Base-by-base conservation (phyloP, 2,113 vertebrate genomes). In the Rutilus rutilus region DNA sequence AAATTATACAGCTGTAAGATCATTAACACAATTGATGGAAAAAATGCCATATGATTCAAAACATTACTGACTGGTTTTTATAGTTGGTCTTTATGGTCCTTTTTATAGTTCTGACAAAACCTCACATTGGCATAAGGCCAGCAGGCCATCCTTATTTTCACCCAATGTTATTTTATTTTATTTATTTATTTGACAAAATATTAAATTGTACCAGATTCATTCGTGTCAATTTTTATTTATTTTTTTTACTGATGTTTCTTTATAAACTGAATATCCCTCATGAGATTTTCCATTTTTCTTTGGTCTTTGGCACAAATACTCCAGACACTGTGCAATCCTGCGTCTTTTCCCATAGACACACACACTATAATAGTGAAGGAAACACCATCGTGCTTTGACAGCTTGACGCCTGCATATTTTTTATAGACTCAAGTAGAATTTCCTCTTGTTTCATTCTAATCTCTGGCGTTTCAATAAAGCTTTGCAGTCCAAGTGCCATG, bases 391-490 rank as follows among this genome's bases (percentile, higher is more conserved):
- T 52, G 65, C 39, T 87, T 42, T 84, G 77, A 75, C 25, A 62
- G 71, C 67, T 25, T 76, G 60, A 64, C 60, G 54, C 23, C 87
- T 78, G 85, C 25, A 67, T 62, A 15, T 67, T 52, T 21, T 87
- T 83, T 76, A 33, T 60, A 59, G 69, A 50, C 81, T 86, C 93
- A 91, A 86, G 91, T 86, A 85, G 86, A 89, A 92, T 93, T 93
- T 93, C 91, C 90, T 47, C 10, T 42, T 79, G 84, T 90, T 92
- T 93, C 86, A 85, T 85, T 84, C 88, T 92, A 92, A 94, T 89
- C 91, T 83, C 0, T 78, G 6, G 89, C 78, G 90, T 88, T 89
- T 90, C 90, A 88, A 90, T 69, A 86, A 86, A 92, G 89, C 73
- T 90, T 83, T 85, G 69, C 85, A 89, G 84, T 86, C 42, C 90